A percentile compares a stretch with the other conserved stretches of the same genome.
Conservation (phyloP, 2,888 invertebrate genomes). For the Fragum whitleyi region DNA sequence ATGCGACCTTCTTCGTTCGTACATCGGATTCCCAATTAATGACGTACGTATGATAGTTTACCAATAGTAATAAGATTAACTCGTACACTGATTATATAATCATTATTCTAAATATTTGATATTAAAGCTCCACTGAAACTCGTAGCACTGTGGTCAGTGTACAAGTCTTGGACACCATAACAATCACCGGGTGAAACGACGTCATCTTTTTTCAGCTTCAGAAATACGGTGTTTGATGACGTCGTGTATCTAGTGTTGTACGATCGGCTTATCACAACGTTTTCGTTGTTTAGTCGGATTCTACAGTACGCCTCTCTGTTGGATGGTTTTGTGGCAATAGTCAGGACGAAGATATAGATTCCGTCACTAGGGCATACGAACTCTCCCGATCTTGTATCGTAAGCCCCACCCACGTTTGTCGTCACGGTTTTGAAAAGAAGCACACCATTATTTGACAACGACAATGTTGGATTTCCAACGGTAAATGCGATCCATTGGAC, state of each 20-base stretch:
- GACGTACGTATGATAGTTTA: too few species aligned
- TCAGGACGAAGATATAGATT: neutral
- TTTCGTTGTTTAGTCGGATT: neutral
- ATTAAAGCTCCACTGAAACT: neutral
- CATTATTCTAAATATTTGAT: neutral
- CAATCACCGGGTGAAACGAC: neutral
- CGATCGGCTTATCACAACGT: neutral
- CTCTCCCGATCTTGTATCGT: neutral
- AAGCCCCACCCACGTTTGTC: neutral
- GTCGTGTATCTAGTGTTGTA: neutral
- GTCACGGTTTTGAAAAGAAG: neutral
- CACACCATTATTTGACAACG: neutral
- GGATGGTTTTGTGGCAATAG: neutral
- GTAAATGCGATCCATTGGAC: neutral
- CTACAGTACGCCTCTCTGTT: neutral
- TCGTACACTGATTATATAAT: too few species aligned
- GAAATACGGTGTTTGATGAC: neutral
- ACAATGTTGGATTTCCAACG: neutral
- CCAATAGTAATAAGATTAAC: too few species aligned
- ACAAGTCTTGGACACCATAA: neutral
- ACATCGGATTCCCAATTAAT: too few species aligned
- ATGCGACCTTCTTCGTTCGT: too few species aligned
- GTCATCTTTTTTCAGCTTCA: neutral
- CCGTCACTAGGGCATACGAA: neutral
- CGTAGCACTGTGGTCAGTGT: neutral